Conservation (phyloP, 2,797 vertebrate species). For the Cynodonichthys magdalenae region DNA sequence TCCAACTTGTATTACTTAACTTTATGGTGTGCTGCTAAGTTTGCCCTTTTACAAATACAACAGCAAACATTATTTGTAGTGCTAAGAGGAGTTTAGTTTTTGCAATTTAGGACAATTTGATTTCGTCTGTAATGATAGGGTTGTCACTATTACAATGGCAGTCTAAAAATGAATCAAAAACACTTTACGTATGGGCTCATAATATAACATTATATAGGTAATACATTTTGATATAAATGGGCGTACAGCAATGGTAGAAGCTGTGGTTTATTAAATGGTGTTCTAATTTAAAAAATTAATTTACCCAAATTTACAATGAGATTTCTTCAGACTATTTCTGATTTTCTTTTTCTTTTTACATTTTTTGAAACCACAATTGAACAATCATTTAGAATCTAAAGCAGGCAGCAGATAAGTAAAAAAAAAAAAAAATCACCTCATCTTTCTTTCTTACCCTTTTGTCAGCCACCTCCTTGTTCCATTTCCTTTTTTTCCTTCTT, state of each 20-base stretch:
- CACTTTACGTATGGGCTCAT: background rate
- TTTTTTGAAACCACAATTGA: constrained; percentile 32
- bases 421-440: constrained; percentile 27
- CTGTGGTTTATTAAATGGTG: no score
- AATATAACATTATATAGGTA: background rate
- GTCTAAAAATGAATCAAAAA: background rate
- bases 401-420: constrained; percentile 18
- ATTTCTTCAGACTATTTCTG: background rate
- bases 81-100: constrained; percentile 22
- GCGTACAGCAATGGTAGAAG: no score
- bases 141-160: no score
- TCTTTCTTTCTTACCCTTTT: constrained; percentile 10
- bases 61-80: constrained; percentile 19
- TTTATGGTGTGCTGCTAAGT: constrained; percentile 15
- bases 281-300: background rate
- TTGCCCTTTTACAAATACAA: constrained; percentile 40
- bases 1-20: constrained; percentile 2
- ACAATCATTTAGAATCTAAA: constrained; percentile 11
- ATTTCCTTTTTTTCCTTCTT: constrained; percentile 7
- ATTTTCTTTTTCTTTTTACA: constrained; percentile 1
- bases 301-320: constrained; percentile 2
- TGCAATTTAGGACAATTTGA: no score
- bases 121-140: no score
- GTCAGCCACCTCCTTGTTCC: constrained; percentile 13
- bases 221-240: no score